Conservation (phyloP, 2,113 vertebrate species). For the Bubalus kerabau region DNA sequence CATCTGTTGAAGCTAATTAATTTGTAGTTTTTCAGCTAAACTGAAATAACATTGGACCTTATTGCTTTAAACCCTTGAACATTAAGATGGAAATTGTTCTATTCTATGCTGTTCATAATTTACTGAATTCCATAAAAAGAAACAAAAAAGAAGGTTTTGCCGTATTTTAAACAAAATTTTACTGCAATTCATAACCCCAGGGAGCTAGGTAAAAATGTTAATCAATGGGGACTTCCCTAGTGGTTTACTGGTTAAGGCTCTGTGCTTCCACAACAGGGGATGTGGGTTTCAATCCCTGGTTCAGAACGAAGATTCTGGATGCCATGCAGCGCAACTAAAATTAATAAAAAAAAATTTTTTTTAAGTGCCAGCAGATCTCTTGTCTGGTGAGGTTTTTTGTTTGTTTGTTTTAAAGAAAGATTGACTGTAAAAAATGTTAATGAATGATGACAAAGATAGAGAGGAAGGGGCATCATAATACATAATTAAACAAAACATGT, state of each 20-base stretch:
- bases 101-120: neutral
- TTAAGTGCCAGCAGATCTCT: neutral
- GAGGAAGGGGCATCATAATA: neutral
- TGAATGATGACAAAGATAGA: neutral
- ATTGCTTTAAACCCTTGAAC: neutral
- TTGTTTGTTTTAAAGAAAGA: neutral
- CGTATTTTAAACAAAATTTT: neutral
- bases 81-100: neutral
- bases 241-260: neutral
- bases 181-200: neutral
- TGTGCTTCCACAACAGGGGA: neutral
- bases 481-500: neutral
- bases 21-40: neutral
- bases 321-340: neutral
- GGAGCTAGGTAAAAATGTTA: neutral
- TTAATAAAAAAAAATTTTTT: rapidly evolving
- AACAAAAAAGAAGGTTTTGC: neutral
- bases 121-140: neutral
- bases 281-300: neutral
- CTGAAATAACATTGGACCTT: neutral
- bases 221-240: neutral
- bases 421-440: neutral
- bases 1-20: neutral
- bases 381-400: neutral
- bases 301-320: neutral